These are phyloP conservation scores for Tanaodytes sp. DNA, from an alignment of 2,888 invertebrate species.

Conservation along the genomic window DNA sequence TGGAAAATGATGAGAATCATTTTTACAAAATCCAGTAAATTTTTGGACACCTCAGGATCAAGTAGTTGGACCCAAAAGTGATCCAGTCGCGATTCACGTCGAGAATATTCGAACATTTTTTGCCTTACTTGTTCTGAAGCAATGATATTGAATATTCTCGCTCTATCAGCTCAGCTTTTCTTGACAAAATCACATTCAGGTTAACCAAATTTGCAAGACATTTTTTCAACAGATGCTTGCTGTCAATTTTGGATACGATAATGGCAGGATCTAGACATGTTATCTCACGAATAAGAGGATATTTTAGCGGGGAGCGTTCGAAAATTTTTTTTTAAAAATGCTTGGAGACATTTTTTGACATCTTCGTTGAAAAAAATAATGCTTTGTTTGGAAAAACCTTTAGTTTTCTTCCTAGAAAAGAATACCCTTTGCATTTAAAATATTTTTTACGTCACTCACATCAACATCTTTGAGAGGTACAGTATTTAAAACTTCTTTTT, in stretches of 20 bases:
- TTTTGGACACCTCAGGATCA: neutral
- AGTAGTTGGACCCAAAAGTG: slow-evolving; percentile 16
- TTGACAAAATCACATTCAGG: neutral
- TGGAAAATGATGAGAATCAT: slow-evolving; percentile 13
- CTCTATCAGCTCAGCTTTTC: neutral
- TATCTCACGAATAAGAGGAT: slow-evolving; percentile 1
- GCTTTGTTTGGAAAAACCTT: slow-evolving; percentile 22
- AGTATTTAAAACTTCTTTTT: slow-evolving; percentile 24
- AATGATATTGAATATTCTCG: slow-evolving; percentile 11
- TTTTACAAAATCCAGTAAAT: neutral
- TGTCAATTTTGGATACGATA: neutral
- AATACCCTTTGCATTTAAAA: slow-evolving; percentile 4
- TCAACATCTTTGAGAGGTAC: slow-evolving; percentile 1
- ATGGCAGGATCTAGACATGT: slow-evolving; percentile 19
- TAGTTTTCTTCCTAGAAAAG: neutral
- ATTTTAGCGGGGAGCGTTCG: slow-evolving; percentile 28
- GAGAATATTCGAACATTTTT: neutral
- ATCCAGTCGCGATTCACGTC: slow-evolving; percentile 1
- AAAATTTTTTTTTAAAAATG: slow-evolving; percentile 18
- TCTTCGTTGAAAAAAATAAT: slow-evolving; percentile 17
- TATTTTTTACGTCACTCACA: neutral
- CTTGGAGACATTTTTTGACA: neutral
- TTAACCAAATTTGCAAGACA: neutral
- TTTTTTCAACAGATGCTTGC: neutral
- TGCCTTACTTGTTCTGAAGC: neutral